Percentiles rank a stretch among this genome's conserved stretches.
Conservation (phyloP, 2,113 vertebrate species). For the Pelusios castaneus region DNA sequence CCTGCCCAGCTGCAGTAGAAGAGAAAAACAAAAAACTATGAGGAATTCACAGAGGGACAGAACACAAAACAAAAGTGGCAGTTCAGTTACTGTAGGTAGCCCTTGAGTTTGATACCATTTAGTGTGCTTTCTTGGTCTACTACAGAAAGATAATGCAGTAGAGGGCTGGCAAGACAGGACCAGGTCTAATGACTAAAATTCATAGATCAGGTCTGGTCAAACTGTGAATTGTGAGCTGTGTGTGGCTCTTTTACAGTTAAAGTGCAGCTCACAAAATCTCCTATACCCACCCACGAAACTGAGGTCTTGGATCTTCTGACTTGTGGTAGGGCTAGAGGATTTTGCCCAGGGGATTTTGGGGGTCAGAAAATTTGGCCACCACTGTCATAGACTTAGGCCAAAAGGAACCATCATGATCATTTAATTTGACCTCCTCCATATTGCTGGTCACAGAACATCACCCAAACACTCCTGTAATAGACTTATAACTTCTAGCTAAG, state of each 20-base stretch:
- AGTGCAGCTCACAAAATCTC: too few relatives aligned
- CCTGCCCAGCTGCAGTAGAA: neutral
- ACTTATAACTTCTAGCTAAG: neutral
- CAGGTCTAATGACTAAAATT: neutral
- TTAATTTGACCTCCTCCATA: neutral
- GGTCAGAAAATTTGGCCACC: too few relatives aligned
- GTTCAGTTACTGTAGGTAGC: accelerated
- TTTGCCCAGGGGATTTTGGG: too few relatives aligned
- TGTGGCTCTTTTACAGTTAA: too few relatives aligned
- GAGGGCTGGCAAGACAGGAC: neutral
- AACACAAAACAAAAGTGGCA: neutral
- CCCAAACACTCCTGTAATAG: neutral
- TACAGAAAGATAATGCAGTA: neutral
- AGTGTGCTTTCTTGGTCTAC: neutral
- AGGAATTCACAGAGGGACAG: neutral
- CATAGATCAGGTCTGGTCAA: neutral
- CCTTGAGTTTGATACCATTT: neutral
- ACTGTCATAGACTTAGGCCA: neutral
- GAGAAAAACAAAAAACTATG: neutral
- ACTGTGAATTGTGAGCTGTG: too few relatives aligned
- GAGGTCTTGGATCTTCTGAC: too few relatives aligned
- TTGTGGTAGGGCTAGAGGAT: too few relatives aligned
- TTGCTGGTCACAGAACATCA: neutral
- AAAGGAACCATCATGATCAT: neutral
- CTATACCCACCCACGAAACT: too few relatives aligned